Evolutionary conservation across 2,888 invertebrate genomes (phyloP), one percentile per base, ranked within the genome.

Genomic region (Eulithis prunata): DNA sequence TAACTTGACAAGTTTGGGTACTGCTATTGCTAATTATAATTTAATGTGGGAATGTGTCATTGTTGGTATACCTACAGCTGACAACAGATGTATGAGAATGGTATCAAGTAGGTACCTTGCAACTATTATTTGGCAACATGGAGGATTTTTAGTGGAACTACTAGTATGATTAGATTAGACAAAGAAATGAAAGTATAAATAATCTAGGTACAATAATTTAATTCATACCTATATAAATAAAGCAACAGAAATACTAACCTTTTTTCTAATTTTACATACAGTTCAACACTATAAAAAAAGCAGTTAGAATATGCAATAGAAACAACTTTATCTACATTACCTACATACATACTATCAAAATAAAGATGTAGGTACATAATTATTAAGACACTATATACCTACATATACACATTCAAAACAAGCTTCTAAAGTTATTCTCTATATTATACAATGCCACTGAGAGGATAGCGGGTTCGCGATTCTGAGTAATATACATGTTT

Each of bases 381-480:
- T 52, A 65, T 10, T 59, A 63, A 65, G 57, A 67, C 54, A 62
- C 62, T 69, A 69, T 70, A 21, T 21, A 21, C 21, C 21, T 21
- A 21, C 21, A 21, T 38, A 61, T 62, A 66, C 61, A 70, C 21
- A 36, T 78, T 88, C 83, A 93, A 86, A 91, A 90, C 74, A 93
- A 85, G 79, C 91, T 91, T 79, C 82, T 88, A 78, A 90, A 89
- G 75, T 91, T 89, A 77, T 89, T 86, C 77, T 93, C 93, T 75
- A 93, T 88, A 75, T 89, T 85, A 69, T 84, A 71, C 68, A 92
- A 82, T 45, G 89, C 86, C 69, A 87, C 82, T 54, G 89, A 87
- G 11, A 93, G 75, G 28, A 93, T 65, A 61, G 89, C 90, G 28
- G 83, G 81, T 70, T 91, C 85, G 55, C 85, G 71, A 74, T 80